Evolutionary conservation across 2,888 invertebrate species (phyloP), one percentile per base, ranked within the genome.

Genomic region (Hyalella azteca): DNA sequence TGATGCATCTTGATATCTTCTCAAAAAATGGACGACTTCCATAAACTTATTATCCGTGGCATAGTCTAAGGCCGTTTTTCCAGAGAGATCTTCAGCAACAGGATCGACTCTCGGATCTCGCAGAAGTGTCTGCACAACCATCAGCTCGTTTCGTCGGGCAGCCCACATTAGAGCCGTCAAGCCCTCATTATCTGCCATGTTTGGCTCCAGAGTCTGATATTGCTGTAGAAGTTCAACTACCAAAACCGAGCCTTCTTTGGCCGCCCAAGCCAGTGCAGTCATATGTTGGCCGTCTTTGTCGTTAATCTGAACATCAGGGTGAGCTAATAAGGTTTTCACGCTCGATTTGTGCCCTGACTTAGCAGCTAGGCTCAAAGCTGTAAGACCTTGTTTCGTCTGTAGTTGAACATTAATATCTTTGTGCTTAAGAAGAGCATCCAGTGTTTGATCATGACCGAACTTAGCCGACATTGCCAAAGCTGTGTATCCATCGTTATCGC

Each of bases 141-240:
- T 36, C 5, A 82, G 60, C 73, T 84, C 82, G 36, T 84, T 82
- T 41, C 76, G 66, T 13, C 81, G 78, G 19, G 82, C 81, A 2
- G 82, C 84, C 84, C 84, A 84, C 79, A 84, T 84, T 39, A 84
- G 50, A 9, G 84, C 81, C 15, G 84, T 84, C 29, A 82, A 22
- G 9, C 82, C 82, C 26, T 81, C 76, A 15, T 5, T 29, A 40
- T 84, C 79, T 9, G 81, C 22, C 39, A 66, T 77, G 50, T 82
- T 78, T 1, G 84, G 84, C n/a, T 79, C 40, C 2, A 84, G 77
- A 9, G 22, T 32, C 59, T 82, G 78, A 60, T 82, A 84, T 54
- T 84, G 84, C 40, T 82, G 84, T 29, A 84, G 54, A 4, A 84
- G 78, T 48, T 84, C 84, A 15, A 84, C 76, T 7, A 84, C 81